Evolutionary conservation across 2,113 vertebrate genomes (phyloP), one percentile per base, ranked within the genome.

Genomic region (Copsychus sechellarum): DNA sequence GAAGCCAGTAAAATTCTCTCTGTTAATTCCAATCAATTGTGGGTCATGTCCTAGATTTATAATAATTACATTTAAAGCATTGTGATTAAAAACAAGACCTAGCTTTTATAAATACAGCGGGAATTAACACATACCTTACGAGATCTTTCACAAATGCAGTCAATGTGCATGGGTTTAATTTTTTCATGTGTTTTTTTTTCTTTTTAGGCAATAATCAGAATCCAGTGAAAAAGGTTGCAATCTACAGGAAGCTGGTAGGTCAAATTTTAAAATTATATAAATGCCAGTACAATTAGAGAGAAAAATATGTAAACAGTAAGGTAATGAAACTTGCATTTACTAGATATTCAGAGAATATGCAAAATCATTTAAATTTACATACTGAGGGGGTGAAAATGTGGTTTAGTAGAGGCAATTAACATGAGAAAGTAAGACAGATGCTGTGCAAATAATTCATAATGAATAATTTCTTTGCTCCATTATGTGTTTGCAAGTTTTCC

Each of bases 401-500:
- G 93, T 95, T 95, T 93, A 94, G 92, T 76, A 78, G 88, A 97
- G 86, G 88, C 88, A 96, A 96, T 96, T 97, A 97, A 96, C 95
- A 96, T 96, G 93, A 96, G 92, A 96, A 93, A 96, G 88, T 96
- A 95, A 95, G 92, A 94, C 95, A 96, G 96, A 96, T 92, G 93
- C 93, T 96, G 95, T 92, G 90, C 93, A 97, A 97, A 96, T 96
- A 96, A 97, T 97, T 96, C 93, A 84, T 94, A 96, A 96, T 96
- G 93, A 97, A 95, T 96, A 96, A 93, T 96, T 96, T 96, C 93
- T 96, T 96, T 94, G 85, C 92, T 95, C 81, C 78, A 92, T 95
- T 97, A 96, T 94, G 90, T 95, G 81, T 96, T 96, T 93, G 95
- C 85, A 94, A 96, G 95, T 97, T 96, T 97, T 86, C 95, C 85